These are phyloP conservation scores for Chaenodraco wilsoni DNA, from an alignment of 2,797 vertebrate genomes.

Conservation along the genomic window DNA sequence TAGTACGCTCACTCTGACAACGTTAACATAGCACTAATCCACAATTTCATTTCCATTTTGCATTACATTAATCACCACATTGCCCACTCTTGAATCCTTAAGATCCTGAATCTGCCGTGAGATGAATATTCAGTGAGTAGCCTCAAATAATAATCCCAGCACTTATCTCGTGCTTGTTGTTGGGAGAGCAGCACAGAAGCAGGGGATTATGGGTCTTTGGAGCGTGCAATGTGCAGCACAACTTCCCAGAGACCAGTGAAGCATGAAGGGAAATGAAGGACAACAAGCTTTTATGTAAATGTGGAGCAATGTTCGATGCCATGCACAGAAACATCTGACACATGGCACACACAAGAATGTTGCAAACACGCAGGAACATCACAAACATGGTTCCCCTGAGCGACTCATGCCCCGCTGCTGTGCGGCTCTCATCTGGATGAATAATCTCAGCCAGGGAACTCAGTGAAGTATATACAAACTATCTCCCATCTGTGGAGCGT, in stretches of 20 bases:
- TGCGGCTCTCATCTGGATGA: conserved; percentile 33
- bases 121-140: conserved; percentile 5
- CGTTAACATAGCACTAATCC: neutral
- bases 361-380: neutral
- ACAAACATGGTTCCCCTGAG: conserved; percentile 14
- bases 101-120: neutral
- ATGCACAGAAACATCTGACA: neutral
- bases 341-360: neutral
- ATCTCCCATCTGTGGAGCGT: conserved; percentile 10
- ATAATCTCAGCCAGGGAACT: conserved; percentile 22
- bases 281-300: conserved; percentile 15
- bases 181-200: neutral
- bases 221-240: conserved; percentile 11
- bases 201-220: conserved; percentile 21
- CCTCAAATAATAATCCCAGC: conserved; percentile 15
- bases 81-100: neutral
- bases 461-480: conserved; percentile 34
- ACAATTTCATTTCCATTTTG: neutral
- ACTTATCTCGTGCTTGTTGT: conserved; percentile 19
- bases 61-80: neutral
- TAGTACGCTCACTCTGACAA: neutral
- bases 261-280: conserved; percentile 9
- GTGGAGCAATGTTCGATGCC: neutral
- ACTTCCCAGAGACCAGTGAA: neutral
- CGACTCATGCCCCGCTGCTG: neutral